Evolutionary conservation across 2,113 vertebrate species (phyloP).

Genomic region (Heterotis niloticus): DNA sequence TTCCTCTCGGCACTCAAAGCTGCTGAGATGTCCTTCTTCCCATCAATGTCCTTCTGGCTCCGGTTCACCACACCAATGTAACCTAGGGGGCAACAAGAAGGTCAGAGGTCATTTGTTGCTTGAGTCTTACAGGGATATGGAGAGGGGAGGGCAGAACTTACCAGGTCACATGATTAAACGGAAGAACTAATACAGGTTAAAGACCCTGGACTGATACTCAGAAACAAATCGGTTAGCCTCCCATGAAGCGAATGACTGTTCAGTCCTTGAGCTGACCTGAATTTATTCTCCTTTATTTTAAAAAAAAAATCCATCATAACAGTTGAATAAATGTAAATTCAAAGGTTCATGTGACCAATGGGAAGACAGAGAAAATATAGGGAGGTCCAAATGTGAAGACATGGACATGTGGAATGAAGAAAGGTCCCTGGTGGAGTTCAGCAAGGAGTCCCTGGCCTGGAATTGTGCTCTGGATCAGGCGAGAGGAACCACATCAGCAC

Average conservation of each 20-base stretch:
- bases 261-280: no score
- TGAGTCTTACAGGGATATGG: not conserved
- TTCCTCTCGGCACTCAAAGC: conserved; percentile 93
- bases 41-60: conserved; percentile 98
- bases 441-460: conserved; percentile 42
- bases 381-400: conserved; percentile 1
- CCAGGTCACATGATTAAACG: no score
- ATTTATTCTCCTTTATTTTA: no score
- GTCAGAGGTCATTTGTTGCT: not conserved
- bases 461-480: conserved; percentile 54
- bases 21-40: conserved; percentile 90
- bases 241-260: no score
- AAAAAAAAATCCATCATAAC: no score
- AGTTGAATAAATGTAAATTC: no score
- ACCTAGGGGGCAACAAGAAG: conserved; percentile 59
- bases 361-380: not conserved
- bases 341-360: no score
- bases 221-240: no score
- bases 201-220: no score
- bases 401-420: conserved; percentile 47
- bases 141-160: not conserved
- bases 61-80: conserved; percentile 97
- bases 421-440: not conserved
- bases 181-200: no score
- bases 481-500: conserved; percentile 62